phyloP scores from a whole-genome alignment of 2,888 invertebrate genomes.

The Tipula helvola region DNA sequence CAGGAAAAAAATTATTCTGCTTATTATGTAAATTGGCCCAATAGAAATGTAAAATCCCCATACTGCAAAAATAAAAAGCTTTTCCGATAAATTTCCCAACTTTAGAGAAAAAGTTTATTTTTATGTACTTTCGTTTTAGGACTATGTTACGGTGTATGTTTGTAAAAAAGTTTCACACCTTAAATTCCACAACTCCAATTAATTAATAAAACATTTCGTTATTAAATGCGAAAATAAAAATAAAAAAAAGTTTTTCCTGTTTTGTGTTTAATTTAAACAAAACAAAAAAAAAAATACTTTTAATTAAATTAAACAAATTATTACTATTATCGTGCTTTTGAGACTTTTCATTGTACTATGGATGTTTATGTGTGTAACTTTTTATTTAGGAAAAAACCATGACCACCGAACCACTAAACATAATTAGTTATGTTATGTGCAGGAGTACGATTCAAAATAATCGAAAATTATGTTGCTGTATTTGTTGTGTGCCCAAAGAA shows the following conservation, averaged over 20 bases:
- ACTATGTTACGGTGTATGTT: not conserved
- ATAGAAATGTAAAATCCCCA: not conserved
- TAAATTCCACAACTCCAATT: not conserved
- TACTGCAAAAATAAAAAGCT: not conserved
- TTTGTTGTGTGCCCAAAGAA: too few relatives aligned
- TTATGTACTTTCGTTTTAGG: not conserved
- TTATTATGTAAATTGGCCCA: not conserved
- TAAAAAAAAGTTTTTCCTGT: not conserved
- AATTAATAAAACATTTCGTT: not conserved
- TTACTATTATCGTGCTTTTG: not conserved
- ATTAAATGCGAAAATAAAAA: not conserved
- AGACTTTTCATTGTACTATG: not conserved
- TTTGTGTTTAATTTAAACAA: not conserved
- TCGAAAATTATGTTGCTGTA: too few relatives aligned
- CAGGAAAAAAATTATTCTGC: not conserved
- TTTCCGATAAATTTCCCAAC: not conserved
- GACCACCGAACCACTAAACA: not conserved
- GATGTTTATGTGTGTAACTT: not conserved
- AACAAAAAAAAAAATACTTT: not conserved
- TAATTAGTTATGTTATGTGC: not conserved
- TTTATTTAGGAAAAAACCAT: not conserved
- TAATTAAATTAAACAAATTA: slow-evolving; percentile 4
- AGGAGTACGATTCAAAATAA: not conserved
- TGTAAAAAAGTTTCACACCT: not conserved
- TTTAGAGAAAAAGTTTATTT: not conserved